Evolutionary conservation across 2,113 vertebrate species (phyloP).

Genomic region (Macrotis lagotis): DNA sequence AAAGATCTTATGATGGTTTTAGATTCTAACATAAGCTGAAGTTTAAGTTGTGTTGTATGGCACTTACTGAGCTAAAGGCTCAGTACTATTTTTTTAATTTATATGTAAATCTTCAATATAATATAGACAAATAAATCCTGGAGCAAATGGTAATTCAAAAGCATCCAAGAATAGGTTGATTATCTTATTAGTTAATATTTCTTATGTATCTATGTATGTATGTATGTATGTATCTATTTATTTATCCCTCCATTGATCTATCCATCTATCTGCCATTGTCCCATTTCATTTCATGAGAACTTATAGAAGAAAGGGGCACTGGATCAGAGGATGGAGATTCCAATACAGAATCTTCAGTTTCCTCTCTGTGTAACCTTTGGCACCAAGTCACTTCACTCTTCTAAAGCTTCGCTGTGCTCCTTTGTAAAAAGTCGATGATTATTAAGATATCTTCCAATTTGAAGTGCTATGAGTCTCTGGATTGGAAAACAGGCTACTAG

Average conservation of each 20-base stretch:
- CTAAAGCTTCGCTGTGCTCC: neutral
- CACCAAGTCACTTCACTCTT: neutral
- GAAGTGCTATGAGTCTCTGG: neutral
- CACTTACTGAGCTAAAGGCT: conserved; percentile 22
- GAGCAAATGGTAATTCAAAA: conserved; percentile 29
- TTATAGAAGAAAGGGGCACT: neutral
- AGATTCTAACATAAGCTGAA: conserved; percentile 41
- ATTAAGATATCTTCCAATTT: neutral
- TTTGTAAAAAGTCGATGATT: neutral
- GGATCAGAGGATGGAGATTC: neutral
- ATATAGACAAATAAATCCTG: neutral
- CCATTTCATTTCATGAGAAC: neutral
- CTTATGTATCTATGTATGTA: no score
- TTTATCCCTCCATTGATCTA: neutral
- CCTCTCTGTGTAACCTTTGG: neutral
- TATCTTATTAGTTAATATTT: neutral
- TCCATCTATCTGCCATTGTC: neutral
- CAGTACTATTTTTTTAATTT: no score
- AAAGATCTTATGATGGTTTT: conserved; percentile 55
- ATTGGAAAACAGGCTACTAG: neutral
- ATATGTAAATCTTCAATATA: conserved; percentile 26
- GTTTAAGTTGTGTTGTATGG: conserved; percentile 25
- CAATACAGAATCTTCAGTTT: neutral
- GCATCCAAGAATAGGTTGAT: neutral
- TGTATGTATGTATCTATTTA: no score